phyloP scores from a whole-genome alignment of 2,113 vertebrate species.

The Hippocampus barbouri region DNA sequence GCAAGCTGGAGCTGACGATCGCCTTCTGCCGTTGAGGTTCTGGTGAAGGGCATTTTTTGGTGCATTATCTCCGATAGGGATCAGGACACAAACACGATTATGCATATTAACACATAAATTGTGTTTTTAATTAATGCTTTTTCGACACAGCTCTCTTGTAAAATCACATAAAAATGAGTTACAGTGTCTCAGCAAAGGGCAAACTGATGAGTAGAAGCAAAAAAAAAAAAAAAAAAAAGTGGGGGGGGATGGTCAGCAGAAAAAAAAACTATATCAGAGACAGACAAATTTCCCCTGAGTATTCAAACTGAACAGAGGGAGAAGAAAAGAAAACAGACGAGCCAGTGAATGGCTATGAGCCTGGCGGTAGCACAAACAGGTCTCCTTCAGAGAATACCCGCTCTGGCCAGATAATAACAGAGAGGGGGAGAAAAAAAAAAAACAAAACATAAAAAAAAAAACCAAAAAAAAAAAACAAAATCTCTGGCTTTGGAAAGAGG shows the following conservation, averaged over 20 bases:
- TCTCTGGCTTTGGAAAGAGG: constrained; percentile 38
- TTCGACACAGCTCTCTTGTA: constrained; percentile 13
- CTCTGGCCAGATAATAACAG: constrained; percentile 49
- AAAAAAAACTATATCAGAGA: constrained; percentile 53
- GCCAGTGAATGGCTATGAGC: constrained; percentile 61
- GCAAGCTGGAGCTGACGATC: constrained; percentile 42
- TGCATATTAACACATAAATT: constrained; percentile 7
- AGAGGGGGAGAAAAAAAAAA: constrained; percentile 16
- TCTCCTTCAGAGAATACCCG: constrained; percentile 41
- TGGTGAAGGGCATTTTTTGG: constrained; percentile 21
- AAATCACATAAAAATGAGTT: constrained; percentile 42
- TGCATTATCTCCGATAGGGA: constrained; percentile 4
- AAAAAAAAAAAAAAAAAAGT: constrained; percentile 25
- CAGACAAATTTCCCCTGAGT: constrained; percentile 65
- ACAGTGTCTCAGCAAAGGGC: constrained; percentile 47
- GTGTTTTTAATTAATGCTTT: constrained; percentile 13
- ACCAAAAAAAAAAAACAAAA: constrained; percentile 52
- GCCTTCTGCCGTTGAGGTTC: constrained; percentile 27
- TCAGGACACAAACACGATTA: constrained; percentile 9
- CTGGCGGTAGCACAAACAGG: constrained; percentile 62
- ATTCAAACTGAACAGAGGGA: constrained; percentile 54
- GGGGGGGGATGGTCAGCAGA: constrained; percentile 38
- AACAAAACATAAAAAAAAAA: constrained; percentile 40
- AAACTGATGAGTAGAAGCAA: constrained; percentile 34
- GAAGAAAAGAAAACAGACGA: constrained; percentile 56